Base-by-base conservation (phyloP, 64 coral and sea anemone genomes). In the Pocillopora verrucosa region DNA sequence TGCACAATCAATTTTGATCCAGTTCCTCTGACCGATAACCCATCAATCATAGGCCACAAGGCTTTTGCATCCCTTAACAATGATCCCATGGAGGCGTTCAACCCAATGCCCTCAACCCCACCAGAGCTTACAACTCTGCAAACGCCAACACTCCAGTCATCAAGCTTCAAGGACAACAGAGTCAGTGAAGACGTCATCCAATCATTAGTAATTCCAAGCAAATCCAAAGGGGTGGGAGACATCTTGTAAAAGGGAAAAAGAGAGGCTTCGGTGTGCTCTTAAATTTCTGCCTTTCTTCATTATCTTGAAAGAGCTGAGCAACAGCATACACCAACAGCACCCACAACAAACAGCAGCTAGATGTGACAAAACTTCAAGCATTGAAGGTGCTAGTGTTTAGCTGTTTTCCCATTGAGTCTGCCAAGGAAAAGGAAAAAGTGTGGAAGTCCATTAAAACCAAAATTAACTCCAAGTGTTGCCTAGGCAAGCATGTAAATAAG, bases 101-200 rank as follows among this genome's bases (percentile, higher is more conserved):
- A 62, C 9, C 79, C 30, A 82, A 5, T 35, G 79, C 59, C 58
- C 63, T 82, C 79, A 82, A 82, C 79, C n/a, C 79, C 59, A 62
- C 58, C 63, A 82, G 79, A 5, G 59, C 79, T 59, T 82, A 25
- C 58, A 35, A 82, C 58, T 34, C 79, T 59, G 11, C 58, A 61
- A 63, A 37, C 16, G 59, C 59, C 11, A 25, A 62, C 13, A 82
- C 20, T 63, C 3, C 19, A 2, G 59, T 11, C 58, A 82, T 62
- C 79, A 57, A 82, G 79, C 63, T 34, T 25, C 22, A 57, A 82
- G 58, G 79, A 82, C 58, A 25, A 62, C 79, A 22, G 63, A 82
- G 79, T 82, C 26, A 22, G 79, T 3, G 45, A 82, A 63, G 79
- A 82, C n/a, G 58, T 82, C 58, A 82, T 82, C 59, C 60, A 61